Conservation (phyloP, 2,797 vertebrate species). For the Amniataba percoides region DNA sequence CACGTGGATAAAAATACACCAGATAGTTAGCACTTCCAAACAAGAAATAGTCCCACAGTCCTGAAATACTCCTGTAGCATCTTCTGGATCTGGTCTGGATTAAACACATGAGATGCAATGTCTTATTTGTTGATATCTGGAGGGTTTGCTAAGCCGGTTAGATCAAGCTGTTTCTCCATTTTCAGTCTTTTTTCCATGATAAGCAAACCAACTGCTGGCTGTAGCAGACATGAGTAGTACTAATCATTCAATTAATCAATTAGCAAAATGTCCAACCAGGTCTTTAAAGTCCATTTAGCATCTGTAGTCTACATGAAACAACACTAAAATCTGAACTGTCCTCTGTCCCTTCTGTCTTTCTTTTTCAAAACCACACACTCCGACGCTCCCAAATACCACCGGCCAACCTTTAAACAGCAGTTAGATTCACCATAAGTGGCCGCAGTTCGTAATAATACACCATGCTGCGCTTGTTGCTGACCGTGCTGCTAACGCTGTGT, state of each 20-base stretch:
- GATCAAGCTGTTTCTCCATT: not conserved
- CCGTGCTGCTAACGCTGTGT: slow-evolving; percentile 32
- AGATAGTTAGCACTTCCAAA: not conserved
- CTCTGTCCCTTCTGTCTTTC: not conserved
- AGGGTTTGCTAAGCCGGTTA: not conserved
- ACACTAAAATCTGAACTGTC: not conserved
- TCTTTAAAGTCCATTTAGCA: not conserved
- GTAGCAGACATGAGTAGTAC: not conserved
- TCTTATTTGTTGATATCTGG: not conserved
- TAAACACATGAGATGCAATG: not conserved
- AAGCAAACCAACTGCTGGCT: not conserved
- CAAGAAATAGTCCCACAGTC: not conserved
- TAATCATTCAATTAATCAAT: too few relatives aligned
- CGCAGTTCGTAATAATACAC: slow-evolving; percentile 40
- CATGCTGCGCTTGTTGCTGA: slow-evolving; percentile 43
- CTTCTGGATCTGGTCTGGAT: not conserved
- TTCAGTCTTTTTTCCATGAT: not conserved
- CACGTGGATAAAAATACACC: too few relatives aligned
- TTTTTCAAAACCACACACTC: not conserved
- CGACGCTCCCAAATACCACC: not conserved
- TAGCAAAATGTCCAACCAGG: not conserved
- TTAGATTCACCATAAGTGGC: slow-evolving; percentile 45
- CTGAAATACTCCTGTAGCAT: not conserved
- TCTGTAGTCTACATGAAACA: not conserved
- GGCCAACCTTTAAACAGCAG: slow-evolving; percentile 18